A percentile compares a stretch with the other conserved stretches of the same genome.
phyloP scores from a whole-genome alignment of 2,797 vertebrate species.

The Nannoperca obscura region DNA sequence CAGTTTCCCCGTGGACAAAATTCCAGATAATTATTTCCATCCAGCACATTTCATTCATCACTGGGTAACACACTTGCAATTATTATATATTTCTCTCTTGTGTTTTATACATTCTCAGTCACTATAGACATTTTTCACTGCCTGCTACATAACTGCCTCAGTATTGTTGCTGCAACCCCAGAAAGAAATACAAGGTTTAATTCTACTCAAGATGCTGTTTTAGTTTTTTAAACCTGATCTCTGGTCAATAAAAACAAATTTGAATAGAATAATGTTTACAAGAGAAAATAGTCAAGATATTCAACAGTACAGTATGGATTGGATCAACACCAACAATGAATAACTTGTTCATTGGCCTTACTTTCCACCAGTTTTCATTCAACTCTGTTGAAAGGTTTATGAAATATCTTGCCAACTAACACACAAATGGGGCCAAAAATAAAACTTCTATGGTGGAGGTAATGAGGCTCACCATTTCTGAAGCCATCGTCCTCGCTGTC shows the following conservation, averaged over 20 bases:
- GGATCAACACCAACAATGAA: not conserved
- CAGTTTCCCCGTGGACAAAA: constrained; percentile 14
- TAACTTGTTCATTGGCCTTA: not conserved
- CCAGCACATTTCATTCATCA: constrained; percentile 17
- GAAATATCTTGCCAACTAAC: not conserved
- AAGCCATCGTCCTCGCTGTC: constrained; percentile 92
- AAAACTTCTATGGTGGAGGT: not conserved
- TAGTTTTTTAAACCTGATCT: not conserved
- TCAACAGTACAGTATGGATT: not conserved
- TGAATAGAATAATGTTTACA: not conserved
- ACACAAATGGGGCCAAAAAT: not conserved
- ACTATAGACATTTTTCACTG: constrained; percentile 4
- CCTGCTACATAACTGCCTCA: not conserved
- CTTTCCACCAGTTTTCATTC: not conserved
- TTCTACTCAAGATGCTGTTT: not conserved
- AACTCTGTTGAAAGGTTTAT: not conserved
- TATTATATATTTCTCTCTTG: constrained; percentile 5
- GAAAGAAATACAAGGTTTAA: not conserved
- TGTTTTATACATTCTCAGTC: not conserved
- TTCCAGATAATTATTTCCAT: constrained; percentile 27
- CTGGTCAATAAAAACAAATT: constrained; percentile 2
- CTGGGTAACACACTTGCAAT: constrained; percentile 6
- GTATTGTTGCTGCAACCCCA: not conserved
- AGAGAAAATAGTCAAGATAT: not conserved
- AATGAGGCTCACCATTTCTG: constrained; percentile 86